Evolutionary conservation across 2,797 vertebrate species (phyloP).

Genomic region (Malacoctenus gilli): DNA sequence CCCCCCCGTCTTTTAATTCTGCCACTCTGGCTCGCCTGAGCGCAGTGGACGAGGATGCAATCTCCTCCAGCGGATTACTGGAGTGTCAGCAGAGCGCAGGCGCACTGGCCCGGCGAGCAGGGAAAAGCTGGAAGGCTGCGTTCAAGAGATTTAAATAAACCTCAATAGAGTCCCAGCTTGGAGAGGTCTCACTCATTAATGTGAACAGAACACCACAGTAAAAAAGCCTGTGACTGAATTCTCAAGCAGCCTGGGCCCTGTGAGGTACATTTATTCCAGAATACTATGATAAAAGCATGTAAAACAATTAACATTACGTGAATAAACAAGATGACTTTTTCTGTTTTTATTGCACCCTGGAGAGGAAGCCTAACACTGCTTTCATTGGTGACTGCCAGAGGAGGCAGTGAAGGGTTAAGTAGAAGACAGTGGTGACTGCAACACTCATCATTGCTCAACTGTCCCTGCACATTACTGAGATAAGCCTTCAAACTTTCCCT

Average conservation of each 20-base stretch:
- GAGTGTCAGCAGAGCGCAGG: conserved; percentile 81
- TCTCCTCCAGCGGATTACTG: conserved; percentile 79
- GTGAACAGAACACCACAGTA: conserved; percentile 5
- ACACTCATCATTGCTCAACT: conserved; percentile 69
- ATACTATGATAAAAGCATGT: neutral
- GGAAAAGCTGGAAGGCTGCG: conserved; percentile 58
- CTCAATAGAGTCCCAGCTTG: conserved; percentile 32
- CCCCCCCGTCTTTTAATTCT: conserved; percentile 46
- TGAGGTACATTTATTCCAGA: neutral
- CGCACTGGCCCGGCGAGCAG: conserved; percentile 60
- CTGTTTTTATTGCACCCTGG: neutral
- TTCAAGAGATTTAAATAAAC: conserved; percentile 70
- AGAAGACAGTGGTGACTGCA: conserved; percentile 53
- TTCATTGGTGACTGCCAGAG: neutral
- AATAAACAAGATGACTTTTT: neutral
- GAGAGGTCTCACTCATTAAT: conserved; percentile 38
- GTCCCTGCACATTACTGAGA: conserved; percentile 71
- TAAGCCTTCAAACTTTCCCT: conserved; percentile 66
- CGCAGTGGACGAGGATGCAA: conserved; percentile 70
- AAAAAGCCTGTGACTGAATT: neutral
- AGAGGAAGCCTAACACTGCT: neutral
- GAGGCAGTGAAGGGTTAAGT: conserved; percentile 54
- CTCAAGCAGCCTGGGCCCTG: neutral
- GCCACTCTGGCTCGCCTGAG: conserved; percentile 55
- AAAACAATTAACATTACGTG: neutral